Percentiles rank a stretch among this genome's conserved stretches.
phyloP scores from a whole-genome alignment of 1,140 invertebrate genomes.

The Macrostomum lignano region DNA sequence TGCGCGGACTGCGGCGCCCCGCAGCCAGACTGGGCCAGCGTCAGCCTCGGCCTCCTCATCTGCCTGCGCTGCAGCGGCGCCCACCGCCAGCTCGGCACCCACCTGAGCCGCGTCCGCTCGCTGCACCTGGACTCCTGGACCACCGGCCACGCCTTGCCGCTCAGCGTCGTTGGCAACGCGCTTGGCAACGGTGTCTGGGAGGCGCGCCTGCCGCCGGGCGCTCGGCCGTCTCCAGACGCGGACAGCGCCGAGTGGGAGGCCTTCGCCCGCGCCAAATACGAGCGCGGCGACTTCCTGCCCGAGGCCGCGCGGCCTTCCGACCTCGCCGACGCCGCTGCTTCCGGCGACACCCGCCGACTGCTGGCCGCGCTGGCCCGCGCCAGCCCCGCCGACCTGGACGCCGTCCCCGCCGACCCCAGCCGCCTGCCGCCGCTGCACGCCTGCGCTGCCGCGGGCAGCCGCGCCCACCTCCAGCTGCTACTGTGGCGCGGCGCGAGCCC shows the following conservation, averaged over 20 bases:
- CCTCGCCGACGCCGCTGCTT: slow-evolving; percentile 43
- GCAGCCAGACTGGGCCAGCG: slow-evolving; percentile 77
- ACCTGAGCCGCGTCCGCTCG: slow-evolving; percentile 73
- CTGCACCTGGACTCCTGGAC: slow-evolving; percentile 46
- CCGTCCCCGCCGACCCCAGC: slow-evolving; percentile 34
- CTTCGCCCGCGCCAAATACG: slow-evolving; percentile 64
- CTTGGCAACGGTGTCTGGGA: slow-evolving; percentile 80
- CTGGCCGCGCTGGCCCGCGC: slow-evolving; percentile 31
- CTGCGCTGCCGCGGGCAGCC: slow-evolving; percentile 55
- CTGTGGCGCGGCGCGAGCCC: too few relatives aligned
- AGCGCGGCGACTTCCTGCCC: slow-evolving; percentile 47
- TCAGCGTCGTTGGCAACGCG: slow-evolving; percentile 65
- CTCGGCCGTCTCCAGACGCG: slow-evolving; percentile 29
- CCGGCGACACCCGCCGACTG: slow-evolving; percentile 30
- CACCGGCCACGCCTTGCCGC: slow-evolving; percentile 57
- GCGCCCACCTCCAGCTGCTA: slow-evolving; percentile 59
- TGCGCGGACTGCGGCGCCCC: slow-evolving; percentile 71
- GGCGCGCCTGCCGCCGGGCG: slow-evolving; percentile 28
- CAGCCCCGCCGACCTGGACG: slow-evolving; percentile 30
- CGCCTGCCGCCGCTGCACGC: slow-evolving; percentile 52
- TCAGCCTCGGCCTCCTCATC: slow-evolving; percentile 75
- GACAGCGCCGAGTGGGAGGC: slow-evolving; percentile 46
- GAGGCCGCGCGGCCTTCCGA: slow-evolving; percentile 34
- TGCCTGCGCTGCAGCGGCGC: slow-evolving; percentile 95
- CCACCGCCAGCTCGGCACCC: slow-evolving; percentile 78